Base-by-base conservation (phyloP, 2,888 invertebrate species). In the Caenorhabditis sp. region DNA sequence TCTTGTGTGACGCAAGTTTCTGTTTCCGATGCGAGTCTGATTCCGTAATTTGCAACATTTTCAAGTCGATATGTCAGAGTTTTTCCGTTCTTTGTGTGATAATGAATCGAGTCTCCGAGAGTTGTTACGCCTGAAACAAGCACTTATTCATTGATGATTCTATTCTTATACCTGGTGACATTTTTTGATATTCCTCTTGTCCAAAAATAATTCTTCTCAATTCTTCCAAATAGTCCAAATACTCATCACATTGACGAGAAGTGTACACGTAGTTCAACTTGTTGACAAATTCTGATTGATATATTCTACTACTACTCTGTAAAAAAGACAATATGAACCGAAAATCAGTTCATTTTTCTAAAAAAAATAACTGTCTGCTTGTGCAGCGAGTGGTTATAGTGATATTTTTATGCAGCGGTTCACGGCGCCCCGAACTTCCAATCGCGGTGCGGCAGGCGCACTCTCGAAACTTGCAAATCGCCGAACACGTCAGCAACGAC, bases 231-330 rank as follows among this genome's bases (percentile, higher is more conserved):
- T 72, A 71, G 15, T 68, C 24, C n/a, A 71, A 53, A 28, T 71
- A 71, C 20, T 71, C 65, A 55, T 79, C 79, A 44, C 70, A 79
- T 55, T 79, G 79, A 20, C 71, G 65, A 13, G 61, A 28, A 8
- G 79, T 79, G 22, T 79, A 79, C 40, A 72, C 67, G 67, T 79
- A 79, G 28, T 79, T 70, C 11, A 79, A 60, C 53, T 71, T 71
- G 9, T 64, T 60, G 18, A 62, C 69, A n/a, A 64, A 65, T 53
- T 70, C 64, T 40, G 58, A 67, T 22, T 37, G 67, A 68, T 61
- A 22, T 67, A 67, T 60, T 61, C 67, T 67, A 76, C 60, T 67
- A 51, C 67, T 76, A 76, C 67, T 74, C 74, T 72, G 53, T 22
- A 71, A 47, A 1, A n/a, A n/a, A n/a, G n/a, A n/a, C n/a, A n/a